Evolutionary conservation across 2,797 vertebrate species (phyloP).

Genomic region (Cuniculus paca): DNA sequence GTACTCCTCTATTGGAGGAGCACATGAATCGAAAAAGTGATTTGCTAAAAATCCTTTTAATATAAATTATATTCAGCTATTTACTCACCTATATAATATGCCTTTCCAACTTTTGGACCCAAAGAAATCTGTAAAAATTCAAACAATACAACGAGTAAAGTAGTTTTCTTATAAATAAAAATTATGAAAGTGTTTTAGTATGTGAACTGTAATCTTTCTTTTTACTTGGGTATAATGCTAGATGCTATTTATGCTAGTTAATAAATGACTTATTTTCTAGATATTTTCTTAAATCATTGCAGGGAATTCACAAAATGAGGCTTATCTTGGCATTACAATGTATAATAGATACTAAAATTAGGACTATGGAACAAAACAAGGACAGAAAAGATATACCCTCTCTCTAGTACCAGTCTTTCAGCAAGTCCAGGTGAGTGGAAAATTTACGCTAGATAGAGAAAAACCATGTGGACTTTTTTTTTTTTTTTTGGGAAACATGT

Average conservation of each 20-base stretch:
- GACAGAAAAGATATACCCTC: neutral
- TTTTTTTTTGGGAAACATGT: neutral
- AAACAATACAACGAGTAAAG: neutral
- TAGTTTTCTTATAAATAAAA: neutral
- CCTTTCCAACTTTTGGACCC: neutral
- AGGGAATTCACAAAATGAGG: neutral
- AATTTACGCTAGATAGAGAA: neutral
- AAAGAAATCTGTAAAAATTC: neutral
- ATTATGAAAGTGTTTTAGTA: neutral
- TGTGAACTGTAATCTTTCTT: neutral
- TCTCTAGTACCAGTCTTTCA: neutral
- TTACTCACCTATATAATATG: neutral
- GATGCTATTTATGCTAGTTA: neutral
- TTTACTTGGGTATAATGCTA: neutral
- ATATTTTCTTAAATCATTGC: neutral
- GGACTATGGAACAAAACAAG: neutral
- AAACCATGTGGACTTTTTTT: slow-evolving; percentile 14
- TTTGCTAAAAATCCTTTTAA: neutral
- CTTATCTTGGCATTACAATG: neutral
- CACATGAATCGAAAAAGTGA: neutral
- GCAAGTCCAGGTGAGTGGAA: neutral
- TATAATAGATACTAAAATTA: slow-evolving; percentile 13
- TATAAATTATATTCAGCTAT: neutral
- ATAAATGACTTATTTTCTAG: slow-evolving; percentile 41
- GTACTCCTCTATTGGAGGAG: neutral